A percentile compares a stretch with the other conserved stretches of the same genome.
Evolutionary conservation across 1,140 invertebrate genomes (phyloP).

Genomic region (Homarus americanus): DNA sequence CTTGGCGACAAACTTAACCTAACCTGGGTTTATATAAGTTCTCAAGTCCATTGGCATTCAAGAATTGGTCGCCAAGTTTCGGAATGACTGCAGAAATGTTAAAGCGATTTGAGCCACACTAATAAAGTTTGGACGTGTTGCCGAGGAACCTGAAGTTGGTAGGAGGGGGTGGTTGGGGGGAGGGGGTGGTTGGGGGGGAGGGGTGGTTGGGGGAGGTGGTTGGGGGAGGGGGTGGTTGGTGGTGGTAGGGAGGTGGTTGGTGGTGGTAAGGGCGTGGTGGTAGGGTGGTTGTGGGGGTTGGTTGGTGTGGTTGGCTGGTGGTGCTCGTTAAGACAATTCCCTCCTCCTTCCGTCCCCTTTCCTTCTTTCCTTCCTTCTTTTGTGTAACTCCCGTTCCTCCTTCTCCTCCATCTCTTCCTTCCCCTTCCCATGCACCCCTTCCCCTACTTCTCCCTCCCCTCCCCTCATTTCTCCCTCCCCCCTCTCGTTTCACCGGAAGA

Average conservation of each 20-base stretch:
- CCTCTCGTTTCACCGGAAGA: slow-evolving; percentile 2
- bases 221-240: background rate
- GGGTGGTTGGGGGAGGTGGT: background rate
- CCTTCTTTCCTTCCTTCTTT: no score
- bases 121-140: slow-evolving; percentile 51
- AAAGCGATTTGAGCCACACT: slow-evolving; percentile 57
- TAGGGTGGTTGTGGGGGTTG: background rate
- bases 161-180: background rate
- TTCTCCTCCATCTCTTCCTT: background rate
- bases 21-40: slow-evolving; percentile 70
- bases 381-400: background rate
- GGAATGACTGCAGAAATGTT: slow-evolving; percentile 63
- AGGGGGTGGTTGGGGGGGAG: background rate
- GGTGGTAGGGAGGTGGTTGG: background rate
- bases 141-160: slow-evolving; percentile 16
- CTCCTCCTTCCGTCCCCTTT: no score
- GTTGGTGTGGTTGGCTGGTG: no score
- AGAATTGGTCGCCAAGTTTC: slow-evolving; percentile 58
- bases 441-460: background rate
- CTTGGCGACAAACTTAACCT: slow-evolving; percentile 68
- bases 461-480: background rate
- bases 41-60: slow-evolving; percentile 68
- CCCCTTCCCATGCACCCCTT: background rate
- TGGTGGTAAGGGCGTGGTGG: background rate
- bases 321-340: background rate